Percentiles rank a stretch among this genome's conserved stretches.
Evolutionary conservation across 1,140 invertebrate species (phyloP).

Genomic region (Catajapyx aquilonaris): DNA sequence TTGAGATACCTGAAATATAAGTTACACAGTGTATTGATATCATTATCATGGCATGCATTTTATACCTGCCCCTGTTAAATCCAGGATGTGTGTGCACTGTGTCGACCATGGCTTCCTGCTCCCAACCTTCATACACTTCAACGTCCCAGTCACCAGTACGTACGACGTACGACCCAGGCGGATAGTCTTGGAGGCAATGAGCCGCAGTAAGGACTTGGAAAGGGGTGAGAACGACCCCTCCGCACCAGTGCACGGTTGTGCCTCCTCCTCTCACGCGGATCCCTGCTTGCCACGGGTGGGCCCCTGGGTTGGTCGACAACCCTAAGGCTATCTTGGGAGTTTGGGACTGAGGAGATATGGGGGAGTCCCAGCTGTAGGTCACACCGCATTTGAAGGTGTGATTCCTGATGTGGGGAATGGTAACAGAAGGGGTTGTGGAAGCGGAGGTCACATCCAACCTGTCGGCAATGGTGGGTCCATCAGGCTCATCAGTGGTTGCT

Average conservation of each 20-base stretch:
- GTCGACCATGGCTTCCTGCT: constrained; percentile 42
- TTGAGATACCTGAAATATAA: no score
- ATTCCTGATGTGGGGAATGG: no score
- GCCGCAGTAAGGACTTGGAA: constrained; percentile 53
- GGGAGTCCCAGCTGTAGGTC: neutral
- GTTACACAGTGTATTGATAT: no score
- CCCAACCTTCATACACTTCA: constrained; percentile 36
- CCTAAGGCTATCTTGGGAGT: constrained; percentile 20
- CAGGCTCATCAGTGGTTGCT: neutral
- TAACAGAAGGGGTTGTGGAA: no score
- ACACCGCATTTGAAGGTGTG: no score
- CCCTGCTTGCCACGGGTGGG: constrained; percentile 61
- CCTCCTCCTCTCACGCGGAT: constrained; percentile 34
- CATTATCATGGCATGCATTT: no score
- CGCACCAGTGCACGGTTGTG: constrained; percentile 45
- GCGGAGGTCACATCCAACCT: no score
- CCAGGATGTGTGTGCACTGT: constrained; percentile 41
- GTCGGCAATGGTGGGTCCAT: no score
- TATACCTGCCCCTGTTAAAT: constrained; percentile 34
- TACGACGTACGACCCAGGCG: constrained; percentile 39
- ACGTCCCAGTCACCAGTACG: constrained; percentile 48
- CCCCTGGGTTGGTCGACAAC: constrained; percentile 21
- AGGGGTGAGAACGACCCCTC: constrained; percentile 45
- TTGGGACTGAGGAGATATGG: neutral
- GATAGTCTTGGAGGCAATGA: constrained; percentile 47